Evolutionary conservation across 2,113 vertebrate species (phyloP).

Genomic region (Tylochromis polylepis): DNA sequence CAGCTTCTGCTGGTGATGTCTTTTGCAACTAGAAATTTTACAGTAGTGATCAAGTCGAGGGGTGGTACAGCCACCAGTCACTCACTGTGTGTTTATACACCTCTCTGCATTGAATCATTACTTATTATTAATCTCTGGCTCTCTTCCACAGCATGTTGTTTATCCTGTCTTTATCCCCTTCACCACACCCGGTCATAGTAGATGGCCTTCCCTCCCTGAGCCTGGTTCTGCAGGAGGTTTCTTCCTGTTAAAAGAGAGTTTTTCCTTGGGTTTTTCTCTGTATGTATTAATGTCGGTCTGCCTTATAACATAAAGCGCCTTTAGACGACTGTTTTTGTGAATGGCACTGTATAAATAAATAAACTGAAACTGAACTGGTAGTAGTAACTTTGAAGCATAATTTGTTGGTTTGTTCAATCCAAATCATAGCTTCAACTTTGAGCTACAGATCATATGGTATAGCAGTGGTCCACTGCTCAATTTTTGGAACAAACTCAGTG

Average conservation of each 20-base stretch:
- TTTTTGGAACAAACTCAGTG: background rate
- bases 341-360: background rate
- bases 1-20: background rate
- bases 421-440: background rate
- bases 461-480: background rate
- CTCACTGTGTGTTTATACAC: background rate
- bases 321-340: background rate
- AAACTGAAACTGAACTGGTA: fast-evolving
- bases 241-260: too few species aligned
- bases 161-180: background rate
- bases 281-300: background rate
- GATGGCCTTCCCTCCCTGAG: too few species aligned
- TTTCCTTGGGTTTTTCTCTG: too few species aligned
- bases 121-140: background rate
- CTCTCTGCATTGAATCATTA: background rate
- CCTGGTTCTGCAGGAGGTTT: too few species aligned
- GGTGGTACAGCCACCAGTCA: background rate
- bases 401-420: background rate
- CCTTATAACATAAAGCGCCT: too few species aligned
- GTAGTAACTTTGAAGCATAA: background rate
- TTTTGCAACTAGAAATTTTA: fast-evolving
- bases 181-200: too few species aligned
- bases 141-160: background rate
- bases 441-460: background rate
- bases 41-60: background rate